Evolutionary conservation across 1,140 invertebrate genomes (phyloP), one percentile per base, ranked within the genome.

Genomic region (Dendrolimus punctatus): DNA sequence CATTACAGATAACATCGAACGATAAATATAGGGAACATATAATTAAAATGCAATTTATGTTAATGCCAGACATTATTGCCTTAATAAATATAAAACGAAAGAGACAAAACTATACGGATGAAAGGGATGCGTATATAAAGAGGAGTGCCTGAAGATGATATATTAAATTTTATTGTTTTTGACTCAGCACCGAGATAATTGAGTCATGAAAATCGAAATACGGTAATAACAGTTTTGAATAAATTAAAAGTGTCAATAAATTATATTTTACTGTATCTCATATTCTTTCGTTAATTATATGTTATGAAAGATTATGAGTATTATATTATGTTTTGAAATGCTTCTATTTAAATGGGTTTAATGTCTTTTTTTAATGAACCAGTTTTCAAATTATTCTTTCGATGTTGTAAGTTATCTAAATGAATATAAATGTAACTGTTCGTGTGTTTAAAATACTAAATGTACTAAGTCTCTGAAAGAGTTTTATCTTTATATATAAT

Each of bases 151-250:
- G 58, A 46, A 47, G 51, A 66, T 60, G 58, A 62, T 57, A 59
- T 64, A 68, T 66, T 62, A 53, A 62, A 51, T 68, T 67, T 71
- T 68, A 64, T 71, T 68, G 63, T 71, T 71, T 66, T 62, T 51
- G 59, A 60, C 58, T 52, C 51, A 46, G 23, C 23, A 49, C 23
- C 47, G 40, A 40, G 53, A 55, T 71, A 71, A 71, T 71, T 64
- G 63, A 71, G 68, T 60, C 57, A 59, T 71, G 67, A 62, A 66
- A 66, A 59, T 57, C 55, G 58, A 68, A 61, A 51, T 39, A 40
- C 40, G 49, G 46, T 56, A 60, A 60, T 62, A 57, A 53, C 39
- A 40, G 53, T 39, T 43, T 42, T 50, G 51, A 56, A 53, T 51
- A 51, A 46, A 52, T 64, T 64, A 50, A 56, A 52, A 61, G 60